Evolutionary conservation across 2,797 vertebrate species (phyloP).

Genomic region (Sorex maritimensis): DNA sequence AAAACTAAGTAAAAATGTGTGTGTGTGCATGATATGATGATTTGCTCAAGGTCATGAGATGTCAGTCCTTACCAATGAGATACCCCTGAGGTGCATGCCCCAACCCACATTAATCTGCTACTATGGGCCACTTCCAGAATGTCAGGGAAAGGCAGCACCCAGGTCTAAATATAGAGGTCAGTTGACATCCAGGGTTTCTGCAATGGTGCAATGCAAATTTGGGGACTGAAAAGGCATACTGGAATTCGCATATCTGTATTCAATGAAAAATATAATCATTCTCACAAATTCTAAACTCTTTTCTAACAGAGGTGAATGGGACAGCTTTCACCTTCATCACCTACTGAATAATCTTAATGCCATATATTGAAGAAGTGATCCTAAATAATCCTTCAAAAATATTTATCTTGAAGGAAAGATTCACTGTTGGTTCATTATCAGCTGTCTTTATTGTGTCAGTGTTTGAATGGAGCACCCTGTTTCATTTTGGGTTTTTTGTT

Average conservation of each 20-base stretch:
- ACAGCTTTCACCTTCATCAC: accelerated
- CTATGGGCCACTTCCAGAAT: background rate
- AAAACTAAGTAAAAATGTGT: background rate
- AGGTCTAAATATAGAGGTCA: too few species aligned
- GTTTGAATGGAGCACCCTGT: background rate
- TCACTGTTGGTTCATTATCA: background rate
- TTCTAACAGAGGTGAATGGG: background rate
- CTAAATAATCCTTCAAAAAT: background rate
- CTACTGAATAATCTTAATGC: background rate
- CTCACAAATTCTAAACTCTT: background rate
- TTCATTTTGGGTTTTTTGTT: too few species aligned
- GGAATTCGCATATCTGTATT: background rate
- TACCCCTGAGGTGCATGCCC: background rate
- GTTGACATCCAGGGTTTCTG: background rate
- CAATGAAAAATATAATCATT: background rate
- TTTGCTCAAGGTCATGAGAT: background rate
- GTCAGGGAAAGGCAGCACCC: background rate
- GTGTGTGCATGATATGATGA: background rate
- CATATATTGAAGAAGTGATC: background rate
- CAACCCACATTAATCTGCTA: accelerated
- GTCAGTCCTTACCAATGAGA: background rate
- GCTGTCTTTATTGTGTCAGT: accelerated
- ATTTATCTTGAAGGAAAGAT: background rate
- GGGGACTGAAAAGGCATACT: background rate
- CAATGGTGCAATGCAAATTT: background rate